Evolutionary conservation across 1,140 invertebrate species (phyloP).

Genomic region (Drosophila varians): DNA sequence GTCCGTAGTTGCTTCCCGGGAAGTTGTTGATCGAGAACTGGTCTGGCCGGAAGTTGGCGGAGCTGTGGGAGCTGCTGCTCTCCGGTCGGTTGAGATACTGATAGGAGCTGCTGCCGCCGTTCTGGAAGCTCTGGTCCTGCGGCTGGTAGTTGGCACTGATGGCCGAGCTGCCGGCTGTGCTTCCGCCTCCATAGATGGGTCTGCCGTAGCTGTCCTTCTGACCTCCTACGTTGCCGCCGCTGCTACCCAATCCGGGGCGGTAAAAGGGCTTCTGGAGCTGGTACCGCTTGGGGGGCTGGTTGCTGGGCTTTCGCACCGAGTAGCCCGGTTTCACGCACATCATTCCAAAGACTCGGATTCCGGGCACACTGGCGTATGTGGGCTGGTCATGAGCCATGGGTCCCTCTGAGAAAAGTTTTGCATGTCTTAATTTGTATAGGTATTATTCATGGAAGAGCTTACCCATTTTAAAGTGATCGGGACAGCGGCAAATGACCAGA

Average conservation of each 20-base stretch:
- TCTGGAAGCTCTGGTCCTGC: constrained; percentile 66
- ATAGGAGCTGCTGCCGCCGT: constrained; percentile 62
- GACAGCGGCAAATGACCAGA: constrained; percentile 95
- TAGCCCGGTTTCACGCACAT: constrained; percentile 89
- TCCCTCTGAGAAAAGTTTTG: constrained; percentile 90
- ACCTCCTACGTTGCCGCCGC: constrained; percentile 26
- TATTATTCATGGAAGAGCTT: constrained; percentile 71
- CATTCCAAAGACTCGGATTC: constrained; percentile 96
- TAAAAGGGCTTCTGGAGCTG: constrained; percentile 81
- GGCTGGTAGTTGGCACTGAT: constrained; percentile 73
- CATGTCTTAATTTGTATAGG: neutral
- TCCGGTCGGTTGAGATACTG: constrained; percentile 81
- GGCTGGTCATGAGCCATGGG: constrained; percentile 97
- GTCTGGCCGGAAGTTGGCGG: constrained; percentile 75
- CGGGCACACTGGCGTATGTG: constrained; percentile 95
- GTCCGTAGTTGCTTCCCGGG: constrained; percentile 73
- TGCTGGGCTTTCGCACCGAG: constrained; percentile 76
- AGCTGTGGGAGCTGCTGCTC: constrained; percentile 61
- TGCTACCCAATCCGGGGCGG: constrained; percentile 44
- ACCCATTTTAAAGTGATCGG: constrained; percentile 92
- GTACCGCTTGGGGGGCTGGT: constrained; percentile 80
- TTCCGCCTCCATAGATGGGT: constrained; percentile 66
- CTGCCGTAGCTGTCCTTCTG: constrained; percentile 75
- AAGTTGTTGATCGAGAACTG: constrained; percentile 74
- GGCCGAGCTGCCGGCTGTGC: constrained; percentile 51